Percentiles rank a stretch among this genome's conserved stretches.
Evolutionary conservation across 2,888 invertebrate genomes (phyloP).

Genomic region (Alcis repandata): DNA sequence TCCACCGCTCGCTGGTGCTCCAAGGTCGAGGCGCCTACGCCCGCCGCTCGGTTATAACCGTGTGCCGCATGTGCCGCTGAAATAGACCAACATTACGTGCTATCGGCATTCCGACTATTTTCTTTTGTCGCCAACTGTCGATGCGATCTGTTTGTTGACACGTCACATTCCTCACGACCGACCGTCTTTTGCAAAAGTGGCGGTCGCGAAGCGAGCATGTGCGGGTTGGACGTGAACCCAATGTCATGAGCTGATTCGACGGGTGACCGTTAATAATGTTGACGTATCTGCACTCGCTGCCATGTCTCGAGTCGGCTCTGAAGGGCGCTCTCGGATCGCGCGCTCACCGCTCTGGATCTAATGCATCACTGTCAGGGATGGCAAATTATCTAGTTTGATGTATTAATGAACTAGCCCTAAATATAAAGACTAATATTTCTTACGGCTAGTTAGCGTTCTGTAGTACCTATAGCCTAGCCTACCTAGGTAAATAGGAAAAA

Average conservation of each 20-base stretch:
- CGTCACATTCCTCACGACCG: conserved; percentile 60
- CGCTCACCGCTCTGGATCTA: conserved; percentile 52
- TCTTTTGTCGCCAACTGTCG: conserved; percentile 75
- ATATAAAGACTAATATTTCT: background rate
- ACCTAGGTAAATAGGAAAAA: no score
- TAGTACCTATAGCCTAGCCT: no score
- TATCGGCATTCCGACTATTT: conserved; percentile 79
- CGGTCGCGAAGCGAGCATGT: conserved; percentile 60
- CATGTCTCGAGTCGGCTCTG: conserved; percentile 58
- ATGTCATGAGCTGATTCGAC: conserved; percentile 47
- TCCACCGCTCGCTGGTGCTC: conserved; percentile 72
- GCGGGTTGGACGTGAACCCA: conserved; percentile 34
- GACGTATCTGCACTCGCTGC: conserved; percentile 58
- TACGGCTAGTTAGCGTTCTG: no score
- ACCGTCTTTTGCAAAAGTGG: conserved; percentile 60
- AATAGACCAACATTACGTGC: conserved; percentile 79
- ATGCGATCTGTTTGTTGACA: conserved; percentile 64
- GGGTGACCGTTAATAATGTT: conserved; percentile 57
- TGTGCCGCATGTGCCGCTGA: conserved; percentile 76
- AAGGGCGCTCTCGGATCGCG: conserved; percentile 54
- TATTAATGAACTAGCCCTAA: background rate
- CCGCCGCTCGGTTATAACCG: conserved; percentile 76
- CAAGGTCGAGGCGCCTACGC: conserved; percentile 85
- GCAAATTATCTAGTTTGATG: conserved; percentile 1
- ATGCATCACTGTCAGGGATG: conserved; percentile 69